Base-by-base conservation (phyloP, 2,888 invertebrate species). In the Lysandra bellargus region DNA sequence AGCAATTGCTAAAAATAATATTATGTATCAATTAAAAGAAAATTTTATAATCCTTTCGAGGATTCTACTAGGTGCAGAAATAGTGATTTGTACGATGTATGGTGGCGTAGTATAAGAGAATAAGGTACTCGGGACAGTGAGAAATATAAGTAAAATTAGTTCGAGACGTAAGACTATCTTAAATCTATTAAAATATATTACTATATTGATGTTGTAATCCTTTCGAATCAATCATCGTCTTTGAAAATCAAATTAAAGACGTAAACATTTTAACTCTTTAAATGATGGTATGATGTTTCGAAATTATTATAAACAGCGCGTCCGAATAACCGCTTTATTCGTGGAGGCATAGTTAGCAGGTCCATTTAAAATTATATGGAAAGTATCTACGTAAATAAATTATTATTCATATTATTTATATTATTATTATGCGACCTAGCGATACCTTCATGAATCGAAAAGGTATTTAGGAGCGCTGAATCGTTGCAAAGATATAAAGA, bases 81-180 rank as follows among this genome's bases (percentile, higher is more conserved):
- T 49, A 79, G 44, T 80, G 74, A 79, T 33, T 78, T 23, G 74
- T 61, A 72, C 37, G 78, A 73, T 79, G 81, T 83, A 81, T 81
- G 82, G 85, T 82, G 82, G 82, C 80, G 81, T 84, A 84, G 83
- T 82, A 82, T 79, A 53, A 76, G 76, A 33, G 83, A 82, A 83
- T 84, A 88, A 89, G 87, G 84, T 87, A 87, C 88, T 90, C 88
- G 88, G 89, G 88, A 91, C 88, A 91, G 85, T 85, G 85, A 86
- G 84, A 85, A 82, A 82, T 85, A 85, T 82, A 79, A 78, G 73
- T 85, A 84, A 84, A 82, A 17, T 78, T 82, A 84, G 80, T 78
- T 82, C 79, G 80, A 80, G 80, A 80, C 82, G 80, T 80, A 80
- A 80, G 79, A 80, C 53, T 80, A 53, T 78, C 64, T 14, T 78